phyloP scores from a whole-genome alignment of 2,113 vertebrate species.

The Hippocampus abdominalis region DNA sequence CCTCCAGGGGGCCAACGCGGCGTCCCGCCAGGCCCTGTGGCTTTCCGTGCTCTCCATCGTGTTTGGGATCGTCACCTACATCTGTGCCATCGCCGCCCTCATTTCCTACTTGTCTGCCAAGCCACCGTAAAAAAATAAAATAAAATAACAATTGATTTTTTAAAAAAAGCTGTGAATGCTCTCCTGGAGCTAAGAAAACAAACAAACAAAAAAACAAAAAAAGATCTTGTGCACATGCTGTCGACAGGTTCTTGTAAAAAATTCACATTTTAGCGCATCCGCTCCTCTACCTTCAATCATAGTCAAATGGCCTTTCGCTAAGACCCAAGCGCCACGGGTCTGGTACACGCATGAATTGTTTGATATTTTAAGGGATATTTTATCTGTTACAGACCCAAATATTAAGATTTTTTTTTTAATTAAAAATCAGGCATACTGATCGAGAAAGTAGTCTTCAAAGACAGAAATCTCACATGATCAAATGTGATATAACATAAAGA shows the following conservation, averaged over 20 bases:
- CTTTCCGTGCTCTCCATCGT: conserved; percentile 82
- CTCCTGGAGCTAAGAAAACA: not conserved
- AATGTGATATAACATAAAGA: no score
- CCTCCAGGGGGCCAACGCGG: conserved; percentile 76
- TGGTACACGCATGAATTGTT: no score
- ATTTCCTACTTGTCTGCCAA: conserved; percentile 83
- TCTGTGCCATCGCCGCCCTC: conserved; percentile 79
- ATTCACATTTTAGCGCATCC: conserved; percentile 8
- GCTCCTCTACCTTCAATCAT: not conserved
- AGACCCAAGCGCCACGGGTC: not conserved
- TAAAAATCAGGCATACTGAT: no score
- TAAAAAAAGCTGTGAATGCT: not conserved
- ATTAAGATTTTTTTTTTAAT: no score
- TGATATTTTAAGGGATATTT: no score
- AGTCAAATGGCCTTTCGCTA: not conserved
- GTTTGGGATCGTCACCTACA: conserved; percentile 82
- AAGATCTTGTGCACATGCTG: not conserved
- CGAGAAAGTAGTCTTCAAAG: no score
- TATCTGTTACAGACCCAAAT: no score
- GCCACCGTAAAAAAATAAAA: conserved; percentile 63
- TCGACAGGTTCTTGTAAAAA: conserved; percentile 26
- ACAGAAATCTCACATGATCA: no score
- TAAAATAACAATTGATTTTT: not conserved
- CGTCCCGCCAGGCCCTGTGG: conserved; percentile 82
- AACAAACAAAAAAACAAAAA: not conserved